Evolutionary conservation across 1,140 invertebrate genomes (phyloP), one percentile per base, ranked within the genome.

Genomic region (Platyura marginata): DNA sequence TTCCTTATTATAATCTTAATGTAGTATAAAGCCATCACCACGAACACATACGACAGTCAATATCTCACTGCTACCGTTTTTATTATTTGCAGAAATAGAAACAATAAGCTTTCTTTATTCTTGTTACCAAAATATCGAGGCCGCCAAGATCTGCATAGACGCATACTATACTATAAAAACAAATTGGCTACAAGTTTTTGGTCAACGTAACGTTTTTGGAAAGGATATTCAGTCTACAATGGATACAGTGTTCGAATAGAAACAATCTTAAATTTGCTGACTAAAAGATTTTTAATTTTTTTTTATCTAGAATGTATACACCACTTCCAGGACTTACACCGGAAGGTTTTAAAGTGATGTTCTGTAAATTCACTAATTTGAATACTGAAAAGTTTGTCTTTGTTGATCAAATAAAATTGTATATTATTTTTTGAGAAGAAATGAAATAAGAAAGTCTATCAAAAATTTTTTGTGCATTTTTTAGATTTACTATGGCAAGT

Each of bases 121-220:
- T 47, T 77, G 75, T 57, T 66, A 72, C 43, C 71, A 66, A 46
- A 67, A 68, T 38, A 63, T 72, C 46, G 75, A 79, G 49, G 49
- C 64, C 29, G 66, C 77, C 0, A 80, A 80, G 54, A 55, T 56
- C 25, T 70, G 71, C 2, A 71, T 80, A 15, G 74, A 78, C 42
- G 66, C 68, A 6, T 75, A 71, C 52, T 75, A 69, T 45, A 77
- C 74, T 9, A 59, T 71, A 16, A 65, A 71, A 53, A 76, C 75
- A 10, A 67, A 72, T 48, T 61, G 69, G 41, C 66, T 70, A 0
- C 71, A 75, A 47, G 67, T 76, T 48, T 78, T 77, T 49, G 49
- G 47, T 0, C 65, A 71, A 39, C 58, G 77, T 51, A 70, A 75
- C 57, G 65, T 68, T 3, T 49, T 62, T 13, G 54, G 58, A 5